Base-by-base conservation (phyloP, 53 echinoderm and acorn worm species). In the Zoroaster sp. region DNA sequence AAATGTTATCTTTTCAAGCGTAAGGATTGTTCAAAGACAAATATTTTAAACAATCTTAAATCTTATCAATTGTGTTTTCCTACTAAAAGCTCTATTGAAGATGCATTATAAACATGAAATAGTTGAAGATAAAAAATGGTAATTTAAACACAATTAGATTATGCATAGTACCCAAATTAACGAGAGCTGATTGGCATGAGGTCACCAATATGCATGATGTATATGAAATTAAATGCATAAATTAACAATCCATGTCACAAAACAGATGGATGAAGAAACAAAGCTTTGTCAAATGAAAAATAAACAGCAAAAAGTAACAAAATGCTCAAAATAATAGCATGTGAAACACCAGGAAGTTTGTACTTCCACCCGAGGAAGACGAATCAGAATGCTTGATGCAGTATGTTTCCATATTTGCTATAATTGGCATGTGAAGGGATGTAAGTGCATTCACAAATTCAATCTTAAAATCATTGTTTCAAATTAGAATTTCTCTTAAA, bases 331-430 rank as follows among this genome's bases (percentile, higher is more conserved):
- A 72, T 72, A 20, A 32, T 72, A 72, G 37, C 37, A 72, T n/a
- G n/a, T 40, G 37, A 72, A 40, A 25, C 37, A 40, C 23, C 28
- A 72, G 34, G 30, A 72, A 37, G 11, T 39, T 32, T 2, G 33
- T 54, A 53, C 34, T 52, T 55, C 80, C 18, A 80, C 18, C 38
- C 5, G 39, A 47, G 40, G 23, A 40, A 41, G n/a, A 54, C 37
- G 49, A 88, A 74, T 73, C 30, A 86, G 75, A 59, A 69, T 68
- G 85, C 69, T 47, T 49, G 75, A 53, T 54, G 68, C 36, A 72
- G 34, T 38, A 21, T 35, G 44, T 59, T 39, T 15, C 6, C 44
- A 86, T 41, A 59, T 59, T 55, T 59, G 21, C 23, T 28, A 59
- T 59, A 59, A 54, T 7, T 21, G 28, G 63, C 21, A 25, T 59